Evolutionary conservation across 2,888 invertebrate species (phyloP).

Genomic region (Abrostola triplasia): DNA sequence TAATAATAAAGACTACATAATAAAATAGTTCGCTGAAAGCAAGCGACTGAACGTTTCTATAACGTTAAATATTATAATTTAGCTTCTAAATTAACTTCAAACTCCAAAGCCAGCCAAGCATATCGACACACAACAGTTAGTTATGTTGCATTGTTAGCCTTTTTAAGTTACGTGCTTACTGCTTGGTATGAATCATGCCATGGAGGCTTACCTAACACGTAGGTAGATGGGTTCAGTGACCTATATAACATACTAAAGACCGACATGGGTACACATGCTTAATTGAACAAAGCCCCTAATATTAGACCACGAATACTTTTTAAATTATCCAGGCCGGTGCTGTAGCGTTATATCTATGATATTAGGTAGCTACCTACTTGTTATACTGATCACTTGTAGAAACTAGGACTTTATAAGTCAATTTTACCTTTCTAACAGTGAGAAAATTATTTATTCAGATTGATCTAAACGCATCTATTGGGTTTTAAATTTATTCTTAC

Average conservation of each 20-base stretch:
- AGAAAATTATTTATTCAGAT: no score
- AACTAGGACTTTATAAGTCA: no score
- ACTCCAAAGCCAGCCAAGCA: conserved; percentile 46
- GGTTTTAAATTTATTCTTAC: no score
- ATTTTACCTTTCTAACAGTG: no score
- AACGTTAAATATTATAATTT: conserved; percentile 8
- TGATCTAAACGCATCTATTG: no score
- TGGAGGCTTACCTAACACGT: conserved; percentile 43
- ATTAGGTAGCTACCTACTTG: neutral
- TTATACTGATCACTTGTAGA: no score
- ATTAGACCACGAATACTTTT: conserved; percentile 34
- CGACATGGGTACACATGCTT: conserved; percentile 41
- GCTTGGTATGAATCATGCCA: conserved; percentile 50
- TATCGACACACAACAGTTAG: conserved; percentile 54
- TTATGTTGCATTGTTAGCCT: conserved; percentile 52
- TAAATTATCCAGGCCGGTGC: conserved; percentile 12
- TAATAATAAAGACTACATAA: neutral
- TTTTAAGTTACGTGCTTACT: conserved; percentile 39
- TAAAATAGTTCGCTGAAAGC: neutral
- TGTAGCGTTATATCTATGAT: neutral
- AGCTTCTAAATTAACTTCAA: conserved; percentile 16
- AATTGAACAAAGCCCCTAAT: conserved; percentile 49
- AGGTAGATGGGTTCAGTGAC: conserved; percentile 54
- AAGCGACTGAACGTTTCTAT: neutral
- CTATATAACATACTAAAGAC: conserved; percentile 51